These are phyloP conservation scores for Autographa pulchrina DNA, from an alignment of 2,888 invertebrate species.

Conservation along the genomic window DNA sequence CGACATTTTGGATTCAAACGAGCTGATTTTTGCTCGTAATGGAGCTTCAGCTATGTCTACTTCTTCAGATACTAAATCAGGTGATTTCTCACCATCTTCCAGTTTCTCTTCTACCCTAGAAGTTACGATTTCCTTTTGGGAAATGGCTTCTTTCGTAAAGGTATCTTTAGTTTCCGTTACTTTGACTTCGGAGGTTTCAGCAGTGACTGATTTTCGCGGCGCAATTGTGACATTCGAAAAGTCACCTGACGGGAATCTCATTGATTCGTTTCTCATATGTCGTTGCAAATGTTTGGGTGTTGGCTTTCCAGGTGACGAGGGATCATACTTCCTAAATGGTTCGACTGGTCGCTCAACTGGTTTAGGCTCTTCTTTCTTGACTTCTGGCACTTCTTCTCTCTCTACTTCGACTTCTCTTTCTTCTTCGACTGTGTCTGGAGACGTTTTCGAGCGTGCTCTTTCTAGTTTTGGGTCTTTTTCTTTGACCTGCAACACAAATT, in stretches of 20 bases:
- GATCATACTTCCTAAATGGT: conserved; percentile 84
- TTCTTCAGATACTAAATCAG: conserved; percentile 82
- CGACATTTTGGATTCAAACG: conserved; percentile 85
- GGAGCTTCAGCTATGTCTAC: conserved; percentile 87
- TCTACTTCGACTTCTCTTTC: conserved; percentile 70
- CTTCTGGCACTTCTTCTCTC: conserved; percentile 67
- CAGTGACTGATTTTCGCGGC: conserved; percentile 81
- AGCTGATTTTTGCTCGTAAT: conserved; percentile 82
- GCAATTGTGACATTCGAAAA: conserved; percentile 87
- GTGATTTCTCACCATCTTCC: conserved; percentile 83
- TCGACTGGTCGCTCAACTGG: conserved; percentile 77
- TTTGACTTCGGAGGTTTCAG: conserved; percentile 84
- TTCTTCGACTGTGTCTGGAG: conserved; percentile 79
- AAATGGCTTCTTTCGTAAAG: conserved; percentile 78
- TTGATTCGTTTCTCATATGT: conserved; percentile 88
- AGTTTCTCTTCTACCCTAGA: conserved; percentile 89
- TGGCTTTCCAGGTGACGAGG: conserved; percentile 85
- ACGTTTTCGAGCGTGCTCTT: conserved; percentile 79
- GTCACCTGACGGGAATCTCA: conserved; percentile 88
- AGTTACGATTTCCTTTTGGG: conserved; percentile 84
- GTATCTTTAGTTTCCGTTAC: conserved; percentile 75
- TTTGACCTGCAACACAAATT: conserved; percentile 68
- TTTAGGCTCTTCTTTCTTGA: conserved; percentile 76
- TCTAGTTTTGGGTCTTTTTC: conserved; percentile 83
- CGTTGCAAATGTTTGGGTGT: conserved; percentile 87